A percentile compares a stretch with the other conserved stretches of the same genome.
These are phyloP conservation scores for Euzophera pinguis DNA, from an alignment of 2,888 invertebrate genomes.

Conservation along the genomic window DNA sequence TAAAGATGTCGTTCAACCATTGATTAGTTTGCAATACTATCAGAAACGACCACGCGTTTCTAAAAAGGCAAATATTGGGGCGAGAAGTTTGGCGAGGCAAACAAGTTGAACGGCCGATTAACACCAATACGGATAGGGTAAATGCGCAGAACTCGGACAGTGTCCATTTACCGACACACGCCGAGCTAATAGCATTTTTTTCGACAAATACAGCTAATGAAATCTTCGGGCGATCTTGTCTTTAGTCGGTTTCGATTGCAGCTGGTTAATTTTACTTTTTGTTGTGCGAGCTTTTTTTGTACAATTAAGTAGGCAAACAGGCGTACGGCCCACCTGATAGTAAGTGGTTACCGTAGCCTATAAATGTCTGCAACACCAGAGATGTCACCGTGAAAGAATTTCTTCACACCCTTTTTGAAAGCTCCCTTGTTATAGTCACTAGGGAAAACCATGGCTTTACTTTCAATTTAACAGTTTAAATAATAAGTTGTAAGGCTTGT, in stretches of 20 bases:
- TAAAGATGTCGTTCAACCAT: background rate
- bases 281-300: background rate
- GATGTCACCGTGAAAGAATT: too few relatives aligned
- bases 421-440: too few relatives aligned
- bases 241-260: background rate
- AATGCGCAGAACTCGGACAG: constrained; percentile 16
- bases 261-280: background rate
- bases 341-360: too few relatives aligned
- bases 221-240: constrained; percentile 1
- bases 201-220: constrained; percentile 1
- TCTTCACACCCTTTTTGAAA: too few relatives aligned
- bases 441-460: too few relatives aligned
- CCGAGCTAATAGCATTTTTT: constrained; percentile 1
- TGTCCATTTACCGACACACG: background rate
- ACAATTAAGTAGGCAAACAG: too few relatives aligned
- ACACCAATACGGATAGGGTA: constrained; percentile 34
- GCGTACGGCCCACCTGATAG: too few relatives aligned
- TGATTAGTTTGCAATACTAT: constrained; percentile 10
- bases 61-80: constrained; percentile 45
- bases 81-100: constrained; percentile 33
- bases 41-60: constrained; percentile 43
- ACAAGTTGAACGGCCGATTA: constrained; percentile 47
- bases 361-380: too few relatives aligned
- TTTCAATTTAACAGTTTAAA: too few relatives aligned
- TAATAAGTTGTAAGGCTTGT: too few relatives aligned